A percentile compares a stretch with the other conserved stretches of the same genome.
Evolutionary conservation across 2,888 invertebrate genomes (phyloP).

Genomic region (Ypsolopha scabrella): DNA sequence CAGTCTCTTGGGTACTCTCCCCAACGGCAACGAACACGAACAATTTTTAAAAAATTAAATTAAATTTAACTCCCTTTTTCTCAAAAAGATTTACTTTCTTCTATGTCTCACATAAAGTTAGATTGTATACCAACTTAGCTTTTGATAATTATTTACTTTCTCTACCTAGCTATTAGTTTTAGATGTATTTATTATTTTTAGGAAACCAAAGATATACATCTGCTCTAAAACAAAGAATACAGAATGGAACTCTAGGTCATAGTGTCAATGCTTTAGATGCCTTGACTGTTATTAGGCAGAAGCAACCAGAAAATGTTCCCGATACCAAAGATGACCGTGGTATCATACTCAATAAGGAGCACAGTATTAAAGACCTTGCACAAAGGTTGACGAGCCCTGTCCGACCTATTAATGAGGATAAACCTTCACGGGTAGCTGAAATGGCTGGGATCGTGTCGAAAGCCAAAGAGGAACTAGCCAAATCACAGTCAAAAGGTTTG

Average conservation of each 20-base stretch:
- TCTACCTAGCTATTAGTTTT: too few species aligned
- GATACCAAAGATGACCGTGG: conserved; percentile 53
- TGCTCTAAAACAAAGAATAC: conserved; percentile 70
- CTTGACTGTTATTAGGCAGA: conserved; percentile 52
- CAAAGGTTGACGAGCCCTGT: conserved; percentile 83
- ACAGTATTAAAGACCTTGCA: conserved; percentile 89
- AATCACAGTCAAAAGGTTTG: conserved; percentile 82
- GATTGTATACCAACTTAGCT: too few species aligned
- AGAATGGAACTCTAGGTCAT: conserved; percentile 70
- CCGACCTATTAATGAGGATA: conserved; percentile 70
- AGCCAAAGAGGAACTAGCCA: conserved; percentile 92
- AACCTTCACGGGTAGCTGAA: conserved; percentile 78
- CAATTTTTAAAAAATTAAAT: too few species aligned
- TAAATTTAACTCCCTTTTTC: too few species aligned
- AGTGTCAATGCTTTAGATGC: conserved; percentile 58
- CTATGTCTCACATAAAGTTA: too few species aligned
- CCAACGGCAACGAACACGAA: too few species aligned
- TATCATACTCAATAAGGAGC: conserved; percentile 81
- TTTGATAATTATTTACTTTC: too few species aligned
- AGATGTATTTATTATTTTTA: conserved; percentile 18
- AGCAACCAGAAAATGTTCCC: conserved; percentile 69
- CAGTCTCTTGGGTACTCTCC: too few species aligned
- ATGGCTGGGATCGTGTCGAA: conserved; percentile 93
- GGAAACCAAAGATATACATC: conserved; percentile 71
- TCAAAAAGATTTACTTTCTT: too few species aligned